phyloP scores from a whole-genome alignment of 37 sponge, comb jelly and placozoan species.

The Chondrosia reniformis region DNA sequence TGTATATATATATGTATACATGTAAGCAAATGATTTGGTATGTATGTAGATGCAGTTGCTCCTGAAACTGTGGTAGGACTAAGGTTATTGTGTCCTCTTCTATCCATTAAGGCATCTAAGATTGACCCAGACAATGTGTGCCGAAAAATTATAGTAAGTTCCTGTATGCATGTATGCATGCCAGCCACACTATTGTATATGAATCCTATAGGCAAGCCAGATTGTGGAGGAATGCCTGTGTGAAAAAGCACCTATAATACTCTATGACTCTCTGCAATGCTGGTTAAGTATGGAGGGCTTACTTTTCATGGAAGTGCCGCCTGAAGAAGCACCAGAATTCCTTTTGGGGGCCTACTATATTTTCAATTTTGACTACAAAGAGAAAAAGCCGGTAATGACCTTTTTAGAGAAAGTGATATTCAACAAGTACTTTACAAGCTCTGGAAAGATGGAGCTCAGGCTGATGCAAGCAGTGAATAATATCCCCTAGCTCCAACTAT shows the following conservation, averaged over 20 bases:
- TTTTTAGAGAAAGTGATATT: neutral
- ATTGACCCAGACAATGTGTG: neutral
- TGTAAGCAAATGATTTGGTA: neutral
- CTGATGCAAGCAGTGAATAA: too few relatives aligned
- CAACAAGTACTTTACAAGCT: too few relatives aligned
- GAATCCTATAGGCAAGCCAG: neutral
- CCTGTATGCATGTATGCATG: neutral
- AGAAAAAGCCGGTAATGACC: neutral
- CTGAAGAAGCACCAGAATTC: neutral
- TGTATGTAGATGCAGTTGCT: too few relatives aligned
- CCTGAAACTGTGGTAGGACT: neutral
- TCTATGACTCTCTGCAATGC: neutral
- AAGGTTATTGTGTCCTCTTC: neutral
- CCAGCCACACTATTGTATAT: neutral
- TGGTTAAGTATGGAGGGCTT: neutral
- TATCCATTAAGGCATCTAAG: neutral
- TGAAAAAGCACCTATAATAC: neutral
- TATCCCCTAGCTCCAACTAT: too few relatives aligned
- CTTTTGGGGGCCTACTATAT: neutral
- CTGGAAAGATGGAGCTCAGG: too few relatives aligned
- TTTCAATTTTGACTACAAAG: neutral
- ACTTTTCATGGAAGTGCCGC: neutral
- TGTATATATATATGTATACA: neutral
- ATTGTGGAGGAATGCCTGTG: neutral
- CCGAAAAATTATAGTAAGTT: neutral